Evolutionary conservation across 2,888 invertebrate genomes (phyloP).

Genomic region (Blera fallax): DNA sequence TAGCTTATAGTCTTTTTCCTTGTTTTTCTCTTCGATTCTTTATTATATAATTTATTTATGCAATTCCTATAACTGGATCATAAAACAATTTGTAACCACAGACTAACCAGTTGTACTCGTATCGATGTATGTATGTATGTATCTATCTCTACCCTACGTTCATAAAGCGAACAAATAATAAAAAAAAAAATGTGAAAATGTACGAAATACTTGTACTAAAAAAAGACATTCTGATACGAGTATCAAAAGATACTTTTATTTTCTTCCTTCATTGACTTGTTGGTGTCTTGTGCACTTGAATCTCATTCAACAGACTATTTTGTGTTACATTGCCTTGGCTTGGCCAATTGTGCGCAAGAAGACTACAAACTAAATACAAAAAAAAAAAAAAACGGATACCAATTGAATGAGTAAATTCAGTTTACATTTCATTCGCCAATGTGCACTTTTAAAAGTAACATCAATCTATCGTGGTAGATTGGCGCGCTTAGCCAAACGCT

Average conservation of each 20-base stretch:
- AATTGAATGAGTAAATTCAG: slow-evolving; percentile 47
- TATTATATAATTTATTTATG: slow-evolving; percentile 29
- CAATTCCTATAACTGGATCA: slow-evolving; percentile 25
- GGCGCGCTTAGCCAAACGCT: background rate
- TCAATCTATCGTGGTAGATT: slow-evolving; percentile 1
- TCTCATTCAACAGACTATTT: slow-evolving; percentile 38
- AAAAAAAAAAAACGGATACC: slow-evolving; percentile 28
- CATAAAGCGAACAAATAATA: background rate
- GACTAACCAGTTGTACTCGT: slow-evolving; percentile 5
- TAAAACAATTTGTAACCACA: background rate
- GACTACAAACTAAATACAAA: too few species aligned
- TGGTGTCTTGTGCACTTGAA: slow-evolving; percentile 58
- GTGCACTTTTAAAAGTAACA: slow-evolving; percentile 62
- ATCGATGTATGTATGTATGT: background rate
- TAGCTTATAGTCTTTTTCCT: background rate
- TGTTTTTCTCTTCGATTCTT: background rate
- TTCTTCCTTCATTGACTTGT: slow-evolving; percentile 27
- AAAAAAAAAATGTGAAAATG: background rate
- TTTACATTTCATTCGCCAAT: slow-evolving; percentile 65
- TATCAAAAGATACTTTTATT: slow-evolving; percentile 39
- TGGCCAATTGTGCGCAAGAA: slow-evolving; percentile 28
- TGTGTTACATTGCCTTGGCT: slow-evolving; percentile 34
- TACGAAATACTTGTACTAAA: slow-evolving; percentile 22
- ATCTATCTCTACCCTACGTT: background rate
- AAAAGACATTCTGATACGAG: slow-evolving; percentile 45